Conservation (phyloP, 2,797 vertebrate species). For the Acropternis orthonyx region DNA sequence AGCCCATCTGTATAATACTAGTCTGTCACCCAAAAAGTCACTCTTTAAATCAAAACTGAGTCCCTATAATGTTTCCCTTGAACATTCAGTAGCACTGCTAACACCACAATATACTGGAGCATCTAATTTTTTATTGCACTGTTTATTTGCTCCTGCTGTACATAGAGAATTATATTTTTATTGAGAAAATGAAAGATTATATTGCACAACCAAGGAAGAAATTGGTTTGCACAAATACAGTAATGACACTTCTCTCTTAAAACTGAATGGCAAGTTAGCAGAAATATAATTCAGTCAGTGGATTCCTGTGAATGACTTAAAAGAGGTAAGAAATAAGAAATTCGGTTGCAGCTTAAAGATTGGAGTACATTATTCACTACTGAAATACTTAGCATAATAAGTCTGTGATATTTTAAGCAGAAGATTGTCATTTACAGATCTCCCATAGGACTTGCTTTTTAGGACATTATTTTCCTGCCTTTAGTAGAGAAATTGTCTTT, state of each 20-base stretch:
- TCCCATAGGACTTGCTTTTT: conserved; percentile 6
- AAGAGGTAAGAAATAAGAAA: neutral
- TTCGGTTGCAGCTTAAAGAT: neutral
- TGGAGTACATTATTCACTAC: neutral
- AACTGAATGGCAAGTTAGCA: neutral
- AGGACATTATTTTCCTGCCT: neutral
- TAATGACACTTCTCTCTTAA: neutral
- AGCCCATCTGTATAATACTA: neutral
- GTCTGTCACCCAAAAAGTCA: neutral
- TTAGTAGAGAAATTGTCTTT: neutral
- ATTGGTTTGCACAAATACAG: neutral
- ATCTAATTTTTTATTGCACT: neutral
- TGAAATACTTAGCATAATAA: neutral
- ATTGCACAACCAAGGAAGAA: neutral
- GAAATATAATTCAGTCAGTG: neutral
- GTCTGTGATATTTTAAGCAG: conserved; percentile 19
- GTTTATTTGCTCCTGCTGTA: neutral
- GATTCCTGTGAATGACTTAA: neutral
- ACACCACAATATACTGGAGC: neutral
- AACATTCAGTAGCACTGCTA: neutral
- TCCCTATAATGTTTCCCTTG: neutral
- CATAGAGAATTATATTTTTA: neutral
- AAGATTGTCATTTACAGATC: neutral
- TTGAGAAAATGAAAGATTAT: neutral
- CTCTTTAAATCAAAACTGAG: neutral